A percentile compares a stretch with the other conserved stretches of the same genome.
Conservation (phyloP, 2,113 vertebrate genomes). For the Saguinus midas region DNA sequence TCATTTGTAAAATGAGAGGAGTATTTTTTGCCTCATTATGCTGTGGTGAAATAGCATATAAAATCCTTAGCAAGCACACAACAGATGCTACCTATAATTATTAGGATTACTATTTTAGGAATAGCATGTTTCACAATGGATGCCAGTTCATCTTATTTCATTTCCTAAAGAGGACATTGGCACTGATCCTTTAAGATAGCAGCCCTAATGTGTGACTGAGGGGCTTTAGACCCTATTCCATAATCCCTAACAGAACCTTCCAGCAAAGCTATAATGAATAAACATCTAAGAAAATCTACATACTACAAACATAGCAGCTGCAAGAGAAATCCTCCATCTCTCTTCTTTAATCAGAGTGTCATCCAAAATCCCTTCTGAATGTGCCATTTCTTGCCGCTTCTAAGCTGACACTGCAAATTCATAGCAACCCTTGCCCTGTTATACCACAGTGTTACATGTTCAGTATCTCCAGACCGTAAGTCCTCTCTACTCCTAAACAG, state of each 20-base stretch:
- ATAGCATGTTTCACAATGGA: neutral
- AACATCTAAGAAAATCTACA: neutral
- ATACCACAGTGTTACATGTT: accelerated
- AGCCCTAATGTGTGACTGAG: neutral
- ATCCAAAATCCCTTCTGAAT: neutral
- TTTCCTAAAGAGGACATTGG: neutral
- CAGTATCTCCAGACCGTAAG: neutral
- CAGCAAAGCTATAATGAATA: neutral
- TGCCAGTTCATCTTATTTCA: neutral
- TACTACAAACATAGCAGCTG: neutral
- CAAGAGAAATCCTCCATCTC: neutral
- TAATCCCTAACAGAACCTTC: neutral
- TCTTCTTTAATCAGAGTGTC: neutral
- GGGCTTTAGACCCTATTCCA: neutral
- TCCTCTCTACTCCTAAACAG: neutral
- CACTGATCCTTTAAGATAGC: neutral
- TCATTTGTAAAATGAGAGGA: neutral
- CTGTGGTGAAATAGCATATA: neutral
- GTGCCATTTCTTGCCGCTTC: neutral
- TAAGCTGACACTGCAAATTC: neutral
- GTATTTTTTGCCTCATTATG: neutral
- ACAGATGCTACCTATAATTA: neutral
- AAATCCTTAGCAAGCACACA: neutral
- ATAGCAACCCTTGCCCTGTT: neutral
- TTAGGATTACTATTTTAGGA: neutral